Conservation (phyloP, 2,888 invertebrate genomes). For the Panorpa germanica region DNA sequence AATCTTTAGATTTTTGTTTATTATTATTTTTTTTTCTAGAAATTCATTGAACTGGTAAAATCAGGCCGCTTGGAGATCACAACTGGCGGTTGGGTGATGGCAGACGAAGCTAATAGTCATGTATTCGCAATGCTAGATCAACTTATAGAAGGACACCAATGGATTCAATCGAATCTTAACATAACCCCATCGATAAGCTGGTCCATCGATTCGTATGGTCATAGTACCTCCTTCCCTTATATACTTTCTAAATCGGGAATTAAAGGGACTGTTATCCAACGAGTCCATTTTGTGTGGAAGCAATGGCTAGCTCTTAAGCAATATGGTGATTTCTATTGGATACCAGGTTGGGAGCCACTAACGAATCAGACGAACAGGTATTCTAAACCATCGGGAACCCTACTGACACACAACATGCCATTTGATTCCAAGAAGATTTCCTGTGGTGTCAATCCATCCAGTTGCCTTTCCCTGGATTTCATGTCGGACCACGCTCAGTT, state of each 20-base stretch:
- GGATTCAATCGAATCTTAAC: constrained; percentile 69
- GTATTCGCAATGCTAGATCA: constrained; percentile 81
- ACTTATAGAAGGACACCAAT: constrained; percentile 80
- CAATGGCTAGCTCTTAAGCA: constrained; percentile 77
- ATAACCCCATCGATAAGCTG: constrained; percentile 59
- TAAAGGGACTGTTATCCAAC: constrained; percentile 75
- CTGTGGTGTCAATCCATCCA: constrained; percentile 85
- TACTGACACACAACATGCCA: constrained; percentile 85
- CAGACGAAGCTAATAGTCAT: constrained; percentile 83
- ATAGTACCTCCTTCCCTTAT: constrained; percentile 87
- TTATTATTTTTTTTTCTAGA: constrained; percentile 27
- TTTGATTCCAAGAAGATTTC: constrained; percentile 91
- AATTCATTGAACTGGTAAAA: constrained; percentile 56
- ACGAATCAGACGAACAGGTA: no score
- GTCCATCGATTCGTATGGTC: constrained; percentile 97
- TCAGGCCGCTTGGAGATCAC: constrained; percentile 79
- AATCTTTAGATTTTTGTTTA: no score
- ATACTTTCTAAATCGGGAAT: constrained; percentile 68
- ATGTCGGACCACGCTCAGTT: constrained; percentile 63
- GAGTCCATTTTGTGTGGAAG: constrained; percentile 93
- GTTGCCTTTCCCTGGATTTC: constrained; percentile 74
- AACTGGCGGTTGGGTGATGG: constrained; percentile 94
- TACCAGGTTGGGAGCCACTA: constrained; percentile 56
- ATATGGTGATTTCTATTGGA: constrained; percentile 81
- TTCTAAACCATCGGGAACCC: no score